phyloP scores from a whole-genome alignment of 2,888 invertebrate genomes.

The Acrocyrtus sp. region DNA sequence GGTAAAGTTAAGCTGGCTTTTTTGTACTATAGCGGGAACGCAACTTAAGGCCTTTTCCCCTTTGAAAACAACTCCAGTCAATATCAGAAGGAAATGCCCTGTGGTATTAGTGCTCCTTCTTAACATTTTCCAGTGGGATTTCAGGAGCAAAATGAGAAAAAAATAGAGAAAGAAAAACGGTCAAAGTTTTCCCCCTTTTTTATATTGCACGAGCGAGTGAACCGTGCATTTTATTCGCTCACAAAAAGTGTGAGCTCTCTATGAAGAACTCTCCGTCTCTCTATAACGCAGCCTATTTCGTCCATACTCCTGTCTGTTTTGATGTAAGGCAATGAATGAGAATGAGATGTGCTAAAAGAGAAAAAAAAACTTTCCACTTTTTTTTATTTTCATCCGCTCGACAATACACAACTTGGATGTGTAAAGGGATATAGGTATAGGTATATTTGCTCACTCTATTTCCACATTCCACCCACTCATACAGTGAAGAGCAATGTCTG shows the following conservation, averaged over 20 bases:
- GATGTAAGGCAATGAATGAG: constrained; percentile 43
- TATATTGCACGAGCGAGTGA: neutral
- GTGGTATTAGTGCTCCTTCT: too few species aligned
- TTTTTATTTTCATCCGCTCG: neutral
- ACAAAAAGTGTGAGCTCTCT: too few species aligned
- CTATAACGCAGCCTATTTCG: too few species aligned
- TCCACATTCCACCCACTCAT: neutral
- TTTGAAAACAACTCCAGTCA: constrained; percentile 1
- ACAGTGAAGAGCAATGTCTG: neutral
- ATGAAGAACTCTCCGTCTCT: too few species aligned
- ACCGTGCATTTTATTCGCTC: constrained; percentile 17
- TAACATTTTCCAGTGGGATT: too few species aligned
- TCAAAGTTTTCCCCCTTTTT: constrained; percentile 14
- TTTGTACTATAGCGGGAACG: too few species aligned
- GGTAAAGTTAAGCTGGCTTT: too few species aligned
- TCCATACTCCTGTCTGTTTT: too few species aligned
- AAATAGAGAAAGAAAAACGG: constrained; percentile 18
- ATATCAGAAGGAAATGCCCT: too few species aligned
- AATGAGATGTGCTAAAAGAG: constrained; percentile 42
- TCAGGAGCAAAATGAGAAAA: constrained; percentile 1
- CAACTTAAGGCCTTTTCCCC: neutral
- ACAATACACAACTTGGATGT: neutral
- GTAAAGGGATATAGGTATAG: too few species aligned
- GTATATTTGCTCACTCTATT: neutral
- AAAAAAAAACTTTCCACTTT: constrained; percentile 12